Evolutionary conservation across 2,113 vertebrate species (phyloP).

Genomic region (Callaeas wilsoni): DNA sequence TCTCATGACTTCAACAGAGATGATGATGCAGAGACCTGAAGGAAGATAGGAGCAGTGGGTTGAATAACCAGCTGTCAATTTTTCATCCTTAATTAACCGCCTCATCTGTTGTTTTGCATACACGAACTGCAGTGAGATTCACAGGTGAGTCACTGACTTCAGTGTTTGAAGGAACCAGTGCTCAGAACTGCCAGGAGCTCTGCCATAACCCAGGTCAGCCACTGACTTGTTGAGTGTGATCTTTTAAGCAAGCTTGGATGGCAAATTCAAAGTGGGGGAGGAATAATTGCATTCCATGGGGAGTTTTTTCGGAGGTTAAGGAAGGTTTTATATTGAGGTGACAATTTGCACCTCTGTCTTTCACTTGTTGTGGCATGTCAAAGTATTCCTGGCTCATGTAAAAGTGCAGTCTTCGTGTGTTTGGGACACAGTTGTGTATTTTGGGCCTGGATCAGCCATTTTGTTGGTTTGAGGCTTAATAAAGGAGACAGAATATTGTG

Average conservation of each 20-base stretch:
- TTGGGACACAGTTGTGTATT: not conserved
- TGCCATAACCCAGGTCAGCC: not conserved
- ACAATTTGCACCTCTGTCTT: not conserved
- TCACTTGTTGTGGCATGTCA: not conserved
- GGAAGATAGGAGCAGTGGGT: constrained; percentile 5
- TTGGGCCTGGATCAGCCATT: not conserved
- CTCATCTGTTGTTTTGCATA: not conserved
- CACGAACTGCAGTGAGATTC: not conserved
- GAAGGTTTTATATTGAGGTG: not conserved
- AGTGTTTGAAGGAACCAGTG: not conserved
- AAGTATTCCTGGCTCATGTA: not conserved
- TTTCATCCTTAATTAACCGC: not conserved
- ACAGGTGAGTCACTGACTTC: not conserved
- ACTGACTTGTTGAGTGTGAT: not conserved
- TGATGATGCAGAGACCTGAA: constrained; percentile 89
- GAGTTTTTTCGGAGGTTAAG: not conserved
- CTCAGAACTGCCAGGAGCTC: not conserved
- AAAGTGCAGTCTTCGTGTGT: fast-evolving
- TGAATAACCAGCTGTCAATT: not conserved
- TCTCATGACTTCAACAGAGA: constrained; percentile 94
- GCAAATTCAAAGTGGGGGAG: not conserved
- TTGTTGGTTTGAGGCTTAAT: not conserved
- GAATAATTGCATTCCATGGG: not conserved
- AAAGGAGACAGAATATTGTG: not conserved
- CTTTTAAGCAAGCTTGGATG: not conserved